These are phyloP conservation scores for Timema cristinae DNA, from an alignment of 2,888 invertebrate species.

Conservation along the genomic window DNA sequence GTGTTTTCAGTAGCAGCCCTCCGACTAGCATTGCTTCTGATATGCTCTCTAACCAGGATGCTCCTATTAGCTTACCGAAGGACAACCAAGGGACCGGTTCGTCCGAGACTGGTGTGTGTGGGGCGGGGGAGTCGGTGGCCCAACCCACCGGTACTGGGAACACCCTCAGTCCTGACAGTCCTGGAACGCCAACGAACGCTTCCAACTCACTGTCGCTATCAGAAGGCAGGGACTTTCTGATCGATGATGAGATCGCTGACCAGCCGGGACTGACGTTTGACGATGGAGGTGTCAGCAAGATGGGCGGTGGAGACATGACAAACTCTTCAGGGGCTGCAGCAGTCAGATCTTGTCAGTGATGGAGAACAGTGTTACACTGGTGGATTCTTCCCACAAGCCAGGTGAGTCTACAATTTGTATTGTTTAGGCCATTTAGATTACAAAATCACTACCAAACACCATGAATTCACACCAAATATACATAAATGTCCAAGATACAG, in stretches of 20 bases:
- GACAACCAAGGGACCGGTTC: slow-evolving; percentile 1
- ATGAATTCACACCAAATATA: too few species aligned
- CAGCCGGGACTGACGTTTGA: slow-evolving; percentile 77
- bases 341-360: slow-evolving; percentile 36
- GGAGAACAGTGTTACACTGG: slow-evolving; percentile 41
- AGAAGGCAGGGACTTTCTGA: slow-evolving; percentile 77
- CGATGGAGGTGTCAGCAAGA: slow-evolving; percentile 14
- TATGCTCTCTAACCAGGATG: background rate
- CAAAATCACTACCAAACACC: too few species aligned
- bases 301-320: slow-evolving; percentile 11
- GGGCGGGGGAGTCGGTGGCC: background rate
- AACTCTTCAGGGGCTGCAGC: slow-evolving; percentile 22
- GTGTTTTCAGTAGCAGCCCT: slow-evolving; percentile 64
- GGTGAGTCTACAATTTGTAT: slow-evolving; percentile 36
- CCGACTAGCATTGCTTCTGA: slow-evolving; percentile 41
- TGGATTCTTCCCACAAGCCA: slow-evolving; percentile 41
- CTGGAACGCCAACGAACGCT: slow-evolving; percentile 72
- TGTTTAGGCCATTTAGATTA: too few species aligned
- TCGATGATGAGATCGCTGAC: slow-evolving; percentile 87
- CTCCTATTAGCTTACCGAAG: background rate
- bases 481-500: too few species aligned
- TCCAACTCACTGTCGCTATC: slow-evolving; percentile 67
- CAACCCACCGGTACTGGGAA: background rate
- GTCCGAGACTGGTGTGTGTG: background rate
- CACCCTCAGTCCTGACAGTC: slow-evolving; percentile 45